Percentiles rank a stretch among this genome's conserved stretches.
Conservation (phyloP, 1,140 invertebrate species). For the Amyelois transitella region DNA sequence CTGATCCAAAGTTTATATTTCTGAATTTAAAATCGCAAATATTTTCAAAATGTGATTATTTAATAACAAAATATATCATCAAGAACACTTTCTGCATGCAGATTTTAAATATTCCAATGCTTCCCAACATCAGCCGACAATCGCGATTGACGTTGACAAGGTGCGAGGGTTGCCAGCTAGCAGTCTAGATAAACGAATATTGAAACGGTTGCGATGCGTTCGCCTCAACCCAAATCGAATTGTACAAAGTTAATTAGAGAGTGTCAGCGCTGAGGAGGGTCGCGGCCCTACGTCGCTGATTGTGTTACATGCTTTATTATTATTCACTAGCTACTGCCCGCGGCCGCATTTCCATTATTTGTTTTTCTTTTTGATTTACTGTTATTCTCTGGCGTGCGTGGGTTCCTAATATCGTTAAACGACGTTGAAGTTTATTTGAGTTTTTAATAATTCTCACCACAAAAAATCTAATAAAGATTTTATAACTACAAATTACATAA, state of each 20-base stretch:
- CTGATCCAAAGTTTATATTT: too few relatives aligned
- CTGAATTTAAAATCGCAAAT: too few relatives aligned
- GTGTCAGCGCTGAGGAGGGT: conserved; percentile 51
- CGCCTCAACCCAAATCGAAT: conserved; percentile 41
- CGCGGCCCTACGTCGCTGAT: conserved; percentile 8
- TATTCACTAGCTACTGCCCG: conserved; percentile 14
- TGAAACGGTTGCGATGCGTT: conserved; percentile 38
- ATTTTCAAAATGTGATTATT: too few relatives aligned
- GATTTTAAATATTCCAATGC: neutral
- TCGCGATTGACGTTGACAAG: conserved; percentile 1
- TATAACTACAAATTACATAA: neutral
- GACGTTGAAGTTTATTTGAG: neutral
- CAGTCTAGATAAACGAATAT: conserved; percentile 34
- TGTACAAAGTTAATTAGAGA: conserved; percentile 57
- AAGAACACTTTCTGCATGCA: too few relatives aligned
- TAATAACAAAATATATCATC: too few relatives aligned
- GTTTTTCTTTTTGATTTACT: neutral
- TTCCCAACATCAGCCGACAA: neutral
- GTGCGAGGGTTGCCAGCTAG: conserved; percentile 12
- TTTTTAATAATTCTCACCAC: too few relatives aligned
- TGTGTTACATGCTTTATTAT: conserved; percentile 24
- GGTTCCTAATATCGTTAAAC: neutral
- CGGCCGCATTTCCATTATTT: neutral
- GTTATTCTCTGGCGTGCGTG: neutral
- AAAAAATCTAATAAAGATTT: too few relatives aligned